Base-by-base conservation (phyloP, 2,797 vertebrate genomes). In the Serranus cabrilla region DNA sequence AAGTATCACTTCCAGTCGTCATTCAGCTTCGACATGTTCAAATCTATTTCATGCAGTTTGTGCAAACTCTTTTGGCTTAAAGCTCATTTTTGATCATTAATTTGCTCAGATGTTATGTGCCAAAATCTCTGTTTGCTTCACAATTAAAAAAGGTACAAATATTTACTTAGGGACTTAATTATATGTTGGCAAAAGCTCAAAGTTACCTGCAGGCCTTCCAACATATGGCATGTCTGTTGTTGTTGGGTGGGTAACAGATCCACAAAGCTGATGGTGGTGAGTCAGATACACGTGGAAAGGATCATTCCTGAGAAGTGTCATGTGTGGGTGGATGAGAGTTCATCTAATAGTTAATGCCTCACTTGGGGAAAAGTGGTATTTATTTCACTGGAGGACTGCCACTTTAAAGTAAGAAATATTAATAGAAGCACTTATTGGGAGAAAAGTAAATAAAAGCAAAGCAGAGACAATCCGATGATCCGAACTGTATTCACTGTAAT, bases 111-210 rank as follows among this genome's bases (percentile, higher is more conserved):
- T 63, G 31, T 46, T 23, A 0, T 16, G 23, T 54, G 70, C 78
- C 62, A 79, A 56, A 56, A 34, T 75, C 37, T 43, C 20, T 74
- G 54, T 84, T 80, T 79, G 55, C 73, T 78, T 74, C 61, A 63
- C 74, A 71, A 84, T 75, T 78, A 66, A 77, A 74, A 21, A 72
- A 64, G 58, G 77, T 71, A 68, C 64, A 88, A 84, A 83, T 83
- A 90, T 87, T 86, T 78, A 82, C 67, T 81, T 58, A 20, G 71
- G 69, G 46, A 60, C 63, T 73, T 80, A 50, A 81, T 80, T 73
- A 80, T 52, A 76, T 71, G 64, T 80, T 84, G 71, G 71, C 77
- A 79, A 61, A 65, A 23, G 58, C 72, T 83, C 76, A 78, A 67
- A 80, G 71, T 80, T 70, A 76, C 66, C 70, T 74, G 73, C 66